These are phyloP conservation scores for Trachelus tabidus DNA, from an alignment of 2,888 invertebrate species.

Conservation along the genomic window DNA sequence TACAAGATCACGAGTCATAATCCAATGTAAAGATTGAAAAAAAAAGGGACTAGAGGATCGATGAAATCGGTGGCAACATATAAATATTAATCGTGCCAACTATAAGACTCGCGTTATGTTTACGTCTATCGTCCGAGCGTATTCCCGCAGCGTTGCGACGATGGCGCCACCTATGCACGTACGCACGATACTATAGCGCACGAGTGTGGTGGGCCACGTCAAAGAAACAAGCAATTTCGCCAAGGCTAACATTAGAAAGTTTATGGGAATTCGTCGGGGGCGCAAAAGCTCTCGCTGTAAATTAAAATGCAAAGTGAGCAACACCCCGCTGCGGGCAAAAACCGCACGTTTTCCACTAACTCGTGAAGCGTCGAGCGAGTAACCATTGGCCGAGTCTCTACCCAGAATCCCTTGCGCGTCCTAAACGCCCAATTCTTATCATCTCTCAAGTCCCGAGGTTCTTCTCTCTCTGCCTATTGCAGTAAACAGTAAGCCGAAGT, in stretches of 20 bases:
- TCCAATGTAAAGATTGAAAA: too few relatives aligned
- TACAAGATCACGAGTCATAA: too few relatives aligned
- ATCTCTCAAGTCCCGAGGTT: too few relatives aligned
- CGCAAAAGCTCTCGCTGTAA: conserved; percentile 28
- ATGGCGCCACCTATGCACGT: too few relatives aligned
- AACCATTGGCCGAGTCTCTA: too few relatives aligned
- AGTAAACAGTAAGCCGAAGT: not conserved
- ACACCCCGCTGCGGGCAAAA: conserved; percentile 19
- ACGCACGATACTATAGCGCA: too few relatives aligned
- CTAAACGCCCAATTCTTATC: too few relatives aligned
- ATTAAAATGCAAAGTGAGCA: conserved; percentile 33
- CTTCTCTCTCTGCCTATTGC: not conserved
- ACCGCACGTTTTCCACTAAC: not conserved
- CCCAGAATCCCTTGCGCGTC: too few relatives aligned
- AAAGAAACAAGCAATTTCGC: conserved; percentile 37
- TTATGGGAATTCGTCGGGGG: conserved; percentile 23
- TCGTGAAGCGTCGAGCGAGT: not conserved
- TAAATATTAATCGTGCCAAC: conserved; percentile 26
- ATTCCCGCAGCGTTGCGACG: too few relatives aligned
- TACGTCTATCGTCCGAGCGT: too few relatives aligned
- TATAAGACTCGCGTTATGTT: too few relatives aligned
- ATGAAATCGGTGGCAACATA: conserved; percentile 4
- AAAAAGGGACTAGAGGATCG: too few relatives aligned
- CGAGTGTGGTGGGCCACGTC: conserved; percentile 11
- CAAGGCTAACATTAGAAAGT: conserved; percentile 34